Conservation (phyloP, 2,888 invertebrate genomes). For the Campoletis raptor region DNA sequence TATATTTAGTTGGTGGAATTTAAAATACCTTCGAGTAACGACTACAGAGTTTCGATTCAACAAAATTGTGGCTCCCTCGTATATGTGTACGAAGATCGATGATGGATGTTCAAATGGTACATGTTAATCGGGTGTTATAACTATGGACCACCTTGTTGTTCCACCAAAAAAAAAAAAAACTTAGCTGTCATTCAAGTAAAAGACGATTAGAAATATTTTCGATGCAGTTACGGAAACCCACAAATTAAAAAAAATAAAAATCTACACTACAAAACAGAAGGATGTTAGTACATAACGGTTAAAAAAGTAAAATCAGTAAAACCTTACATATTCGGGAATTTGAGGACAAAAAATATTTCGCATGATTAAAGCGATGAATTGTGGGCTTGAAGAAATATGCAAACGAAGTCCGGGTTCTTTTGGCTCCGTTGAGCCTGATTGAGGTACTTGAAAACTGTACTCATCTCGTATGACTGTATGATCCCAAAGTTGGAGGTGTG, state of each 20-base stretch:
- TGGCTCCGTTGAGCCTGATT: conserved; percentile 72
- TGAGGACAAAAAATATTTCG: background rate
- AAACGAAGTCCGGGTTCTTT: conserved; percentile 74
- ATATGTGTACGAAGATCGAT: background rate
- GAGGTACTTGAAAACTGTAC: conserved; percentile 71
- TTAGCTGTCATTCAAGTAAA: background rate
- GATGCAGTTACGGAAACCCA: no score
- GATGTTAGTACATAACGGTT: background rate
- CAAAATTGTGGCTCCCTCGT: background rate
- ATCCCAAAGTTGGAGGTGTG: conserved; percentile 54
- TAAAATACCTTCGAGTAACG: conserved; percentile 15
- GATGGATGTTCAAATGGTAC: background rate
- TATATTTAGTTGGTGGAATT: conserved; percentile 21
- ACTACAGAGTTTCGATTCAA: background rate
- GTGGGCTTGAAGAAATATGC: conserved; percentile 77
- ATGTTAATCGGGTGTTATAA: background rate
- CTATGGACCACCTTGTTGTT: background rate
- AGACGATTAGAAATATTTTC: background rate
- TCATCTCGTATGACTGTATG: conserved; percentile 36
- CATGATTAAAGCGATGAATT: conserved; percentile 20
- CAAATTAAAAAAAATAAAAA: no score
- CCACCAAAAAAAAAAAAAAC: background rate
- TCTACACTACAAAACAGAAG: background rate
- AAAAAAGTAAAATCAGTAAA: background rate
- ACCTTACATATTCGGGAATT: background rate